Conservation (phyloP, 2,113 vertebrate species). For the Sylvilagus bachmani region DNA sequence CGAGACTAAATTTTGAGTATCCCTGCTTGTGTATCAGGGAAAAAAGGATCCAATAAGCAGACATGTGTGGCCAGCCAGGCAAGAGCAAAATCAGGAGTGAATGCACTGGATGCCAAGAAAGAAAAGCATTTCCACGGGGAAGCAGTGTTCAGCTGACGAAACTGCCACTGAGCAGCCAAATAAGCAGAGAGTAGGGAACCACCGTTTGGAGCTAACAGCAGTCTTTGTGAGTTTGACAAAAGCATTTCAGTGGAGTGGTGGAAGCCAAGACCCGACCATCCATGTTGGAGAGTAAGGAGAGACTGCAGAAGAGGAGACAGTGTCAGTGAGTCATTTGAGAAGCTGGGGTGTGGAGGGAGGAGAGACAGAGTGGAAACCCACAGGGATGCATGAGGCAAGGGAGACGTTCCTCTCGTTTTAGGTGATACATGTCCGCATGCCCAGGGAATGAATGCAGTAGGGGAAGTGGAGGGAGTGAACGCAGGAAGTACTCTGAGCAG, state of each 20-base stretch:
- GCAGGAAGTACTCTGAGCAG: background rate
- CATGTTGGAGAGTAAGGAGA: fast-evolving
- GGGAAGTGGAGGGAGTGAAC: fast-evolving
- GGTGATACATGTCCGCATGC: fast-evolving
- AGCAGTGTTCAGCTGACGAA: background rate
- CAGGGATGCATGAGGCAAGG: background rate
- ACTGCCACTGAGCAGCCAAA: background rate
- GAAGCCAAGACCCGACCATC: background rate
- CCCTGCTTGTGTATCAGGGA: background rate
- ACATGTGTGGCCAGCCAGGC: background rate
- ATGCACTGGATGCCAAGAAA: background rate
- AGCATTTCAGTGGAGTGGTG: background rate
- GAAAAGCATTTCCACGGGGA: background rate
- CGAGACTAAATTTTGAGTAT: background rate
- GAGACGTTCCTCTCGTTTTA: background rate
- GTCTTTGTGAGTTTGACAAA: background rate
- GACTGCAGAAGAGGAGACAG: background rate
- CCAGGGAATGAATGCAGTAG: background rate
- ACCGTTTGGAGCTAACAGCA: background rate
- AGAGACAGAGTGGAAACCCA: background rate
- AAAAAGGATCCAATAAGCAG: background rate
- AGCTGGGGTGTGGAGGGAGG: background rate
- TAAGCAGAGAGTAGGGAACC: background rate
- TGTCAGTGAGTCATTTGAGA: background rate
- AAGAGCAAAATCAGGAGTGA: background rate